A percentile compares a stretch with the other conserved stretches of the same genome.
These are phyloP conservation scores for Picathartes gymnocephalus DNA, from an alignment of 2,113 vertebrate genomes.

Conservation along the genomic window DNA sequence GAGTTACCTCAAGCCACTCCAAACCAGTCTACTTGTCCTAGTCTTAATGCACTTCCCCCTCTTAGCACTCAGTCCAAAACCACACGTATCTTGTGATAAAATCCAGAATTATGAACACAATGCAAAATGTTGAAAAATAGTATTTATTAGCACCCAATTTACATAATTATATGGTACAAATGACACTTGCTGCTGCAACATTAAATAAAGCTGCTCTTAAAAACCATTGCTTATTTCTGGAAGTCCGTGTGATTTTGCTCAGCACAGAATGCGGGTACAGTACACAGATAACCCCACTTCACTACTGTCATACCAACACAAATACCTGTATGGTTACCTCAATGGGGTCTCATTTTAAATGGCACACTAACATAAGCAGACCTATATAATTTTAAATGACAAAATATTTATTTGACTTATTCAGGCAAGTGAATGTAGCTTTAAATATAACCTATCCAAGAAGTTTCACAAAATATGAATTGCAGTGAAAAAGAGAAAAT, in stretches of 20 bases:
- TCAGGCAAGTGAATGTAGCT: slow-evolving; percentile 30
- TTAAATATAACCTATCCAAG: slow-evolving; percentile 38
- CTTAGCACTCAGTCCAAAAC: not conserved
- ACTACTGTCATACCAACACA: slow-evolving; percentile 26
- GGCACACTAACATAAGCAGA: slow-evolving; percentile 15
- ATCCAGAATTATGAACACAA: not conserved
- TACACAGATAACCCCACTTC: slow-evolving; percentile 38
- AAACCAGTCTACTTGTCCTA: not conserved
- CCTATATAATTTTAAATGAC: slow-evolving; percentile 16
- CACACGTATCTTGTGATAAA: not conserved
- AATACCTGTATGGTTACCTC: slow-evolving; percentile 29
- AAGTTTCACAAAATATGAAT: slow-evolving; percentile 24
- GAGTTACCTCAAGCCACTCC: not conserved
- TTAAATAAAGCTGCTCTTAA: slow-evolving; percentile 69
- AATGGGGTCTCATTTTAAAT: not conserved
- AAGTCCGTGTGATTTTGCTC: slow-evolving; percentile 60
- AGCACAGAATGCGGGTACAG: slow-evolving; percentile 43
- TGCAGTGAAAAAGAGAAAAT: slow-evolving; percentile 42
- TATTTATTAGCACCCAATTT: slow-evolving; percentile 75
- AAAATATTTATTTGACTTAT: slow-evolving; percentile 30
- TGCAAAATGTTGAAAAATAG: slow-evolving; percentile 69
- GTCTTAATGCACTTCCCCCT: not conserved
- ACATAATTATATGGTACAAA: slow-evolving; percentile 73
- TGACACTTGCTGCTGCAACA: slow-evolving; percentile 67
- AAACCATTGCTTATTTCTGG: slow-evolving; percentile 57